Evolutionary conservation across 2,888 invertebrate species (phyloP), one percentile per base, ranked within the genome.

Genomic region (Eueremaeus valkanovi): DNA sequence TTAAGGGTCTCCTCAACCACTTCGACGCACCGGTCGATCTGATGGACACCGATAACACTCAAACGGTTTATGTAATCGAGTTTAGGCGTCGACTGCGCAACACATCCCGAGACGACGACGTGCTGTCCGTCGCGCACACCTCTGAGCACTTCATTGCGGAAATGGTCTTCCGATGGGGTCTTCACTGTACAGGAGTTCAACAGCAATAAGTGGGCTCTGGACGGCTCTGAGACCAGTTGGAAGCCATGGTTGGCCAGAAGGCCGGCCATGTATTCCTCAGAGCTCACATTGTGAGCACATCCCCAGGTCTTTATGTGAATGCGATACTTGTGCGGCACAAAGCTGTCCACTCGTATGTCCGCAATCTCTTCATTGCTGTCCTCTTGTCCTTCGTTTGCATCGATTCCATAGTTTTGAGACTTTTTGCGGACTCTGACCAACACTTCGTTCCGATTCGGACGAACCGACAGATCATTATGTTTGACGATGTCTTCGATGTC

Each of bases 191-290:
- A 99, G 73, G 95, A 95, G 84, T 99, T 99, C 24, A 99, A 86
- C 16, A 99, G 85, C 96, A 97, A 97, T 40, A 99, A 85, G 84
- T 96, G 92, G 0, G 98, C 97, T 16, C 87, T 85, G 70, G 87
- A 85, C 84, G 92, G 92, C 77, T 92, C 88, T 63, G 92, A 89
- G 83, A 91, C 92, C 68, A 96, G 86, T 75, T 87, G 88, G 83
- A 95, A 97, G 0, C 96, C 97, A 81, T 90, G 92, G 0, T 90
- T 88, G 0, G 92, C 90, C 76, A 99, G 85, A 80, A 95, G 90
- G 0, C 98, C 98, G 0, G 95, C 95, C 98, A 99, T 99, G 83
- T 99, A 99, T 85, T 99, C 98, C 0, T 94, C 92, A 83, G 99
- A 98, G 0, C 95, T 95, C 83, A 90, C 95, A 84, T 99, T 99